These are phyloP conservation scores for Labeo calbasu DNA, from an alignment of 2,797 vertebrate genomes.

Conservation along the genomic window DNA sequence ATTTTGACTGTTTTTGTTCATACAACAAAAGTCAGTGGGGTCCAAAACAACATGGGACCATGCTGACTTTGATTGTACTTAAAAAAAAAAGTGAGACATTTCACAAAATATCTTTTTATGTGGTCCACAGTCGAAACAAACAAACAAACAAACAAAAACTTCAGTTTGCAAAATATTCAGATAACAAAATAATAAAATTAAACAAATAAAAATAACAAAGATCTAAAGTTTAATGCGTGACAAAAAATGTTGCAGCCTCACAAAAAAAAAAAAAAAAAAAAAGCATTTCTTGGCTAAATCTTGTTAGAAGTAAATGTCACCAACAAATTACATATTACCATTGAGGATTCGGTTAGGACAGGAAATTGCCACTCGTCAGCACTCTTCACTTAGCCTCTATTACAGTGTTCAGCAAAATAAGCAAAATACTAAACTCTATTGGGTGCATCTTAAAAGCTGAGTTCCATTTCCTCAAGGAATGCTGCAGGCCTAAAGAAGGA, in stretches of 20 bases:
- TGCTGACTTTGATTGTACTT: not conserved
- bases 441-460: conserved; percentile 13
- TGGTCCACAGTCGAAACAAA: too few species aligned
- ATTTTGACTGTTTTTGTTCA: not conserved
- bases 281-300: not conserved
- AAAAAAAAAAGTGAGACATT: not conserved
- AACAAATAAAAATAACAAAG: not conserved
- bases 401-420: conserved; percentile 32
- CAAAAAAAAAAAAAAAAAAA: not conserved
- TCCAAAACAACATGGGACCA: not conserved
- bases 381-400: conserved; percentile 11
- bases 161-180: not conserved
- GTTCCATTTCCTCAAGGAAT: not conserved
- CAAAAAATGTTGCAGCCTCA: not conserved
- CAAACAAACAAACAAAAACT: too few species aligned
- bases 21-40: not conserved
- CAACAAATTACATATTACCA: conserved; percentile 29
- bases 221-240: not conserved
- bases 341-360: conserved; percentile 8
- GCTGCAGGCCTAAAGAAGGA: not conserved
- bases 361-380: conserved; percentile 15
- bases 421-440: not conserved
- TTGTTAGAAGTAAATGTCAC: conserved; percentile 16
- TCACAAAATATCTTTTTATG: not conserved
- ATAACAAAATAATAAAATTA: not conserved